Conservation (phyloP, 2,888 invertebrate genomes). For the Tetragonisca angustula region DNA sequence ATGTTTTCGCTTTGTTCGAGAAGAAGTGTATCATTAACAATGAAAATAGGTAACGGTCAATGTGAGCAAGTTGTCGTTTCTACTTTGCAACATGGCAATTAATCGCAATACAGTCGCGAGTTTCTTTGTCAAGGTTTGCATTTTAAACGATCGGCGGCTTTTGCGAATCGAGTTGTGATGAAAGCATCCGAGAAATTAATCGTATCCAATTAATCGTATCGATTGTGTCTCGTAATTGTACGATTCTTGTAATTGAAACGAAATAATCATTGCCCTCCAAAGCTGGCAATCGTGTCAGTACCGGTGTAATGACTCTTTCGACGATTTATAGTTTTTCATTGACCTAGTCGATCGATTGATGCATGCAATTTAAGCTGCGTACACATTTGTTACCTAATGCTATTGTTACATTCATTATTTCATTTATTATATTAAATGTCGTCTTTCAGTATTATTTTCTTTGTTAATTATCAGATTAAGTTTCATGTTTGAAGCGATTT, state of each 20-base stretch:
- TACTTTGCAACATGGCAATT: background rate
- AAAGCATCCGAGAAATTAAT: background rate
- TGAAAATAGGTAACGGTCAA: constrained; percentile 25
- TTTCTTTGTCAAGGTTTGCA: background rate
- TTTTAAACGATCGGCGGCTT: background rate
- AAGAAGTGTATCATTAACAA: background rate
- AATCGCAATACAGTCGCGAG: background rate
- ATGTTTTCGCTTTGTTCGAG: background rate
- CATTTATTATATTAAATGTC: too few species aligned
- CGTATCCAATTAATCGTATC: background rate
- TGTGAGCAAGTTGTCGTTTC: constrained; percentile 27
- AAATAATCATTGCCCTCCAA: constrained; percentile 11
- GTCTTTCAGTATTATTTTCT: too few species aligned
- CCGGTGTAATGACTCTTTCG: background rate
- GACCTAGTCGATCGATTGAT: background rate
- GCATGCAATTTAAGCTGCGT: background rate
- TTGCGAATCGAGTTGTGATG: background rate
- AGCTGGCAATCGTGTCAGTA: background rate
- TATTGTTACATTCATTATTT: too few species aligned
- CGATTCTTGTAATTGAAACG: background rate
- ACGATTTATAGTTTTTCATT: background rate
- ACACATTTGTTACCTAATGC: too few species aligned
- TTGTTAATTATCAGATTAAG: too few species aligned
- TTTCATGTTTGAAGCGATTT: too few species aligned
- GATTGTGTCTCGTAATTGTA: background rate